Evolutionary conservation across 2,113 vertebrate species (phyloP).

Genomic region (Pao palembangensis): DNA sequence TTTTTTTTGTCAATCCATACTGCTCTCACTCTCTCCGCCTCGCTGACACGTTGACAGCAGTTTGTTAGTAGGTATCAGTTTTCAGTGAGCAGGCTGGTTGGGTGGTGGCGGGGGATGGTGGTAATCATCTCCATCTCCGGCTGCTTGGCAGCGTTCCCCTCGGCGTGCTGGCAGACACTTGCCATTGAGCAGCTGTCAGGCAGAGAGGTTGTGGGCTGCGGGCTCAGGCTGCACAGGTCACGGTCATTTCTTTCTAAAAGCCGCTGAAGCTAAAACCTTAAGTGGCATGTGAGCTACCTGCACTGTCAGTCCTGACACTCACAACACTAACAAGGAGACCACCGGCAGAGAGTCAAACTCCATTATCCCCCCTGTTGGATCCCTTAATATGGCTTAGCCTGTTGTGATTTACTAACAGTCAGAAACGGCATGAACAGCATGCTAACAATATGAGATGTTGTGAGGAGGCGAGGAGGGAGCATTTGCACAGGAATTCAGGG

Average conservation of each 20-base stretch:
- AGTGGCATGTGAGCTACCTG: conserved; percentile 77
- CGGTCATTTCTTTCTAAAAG: conserved; percentile 74
- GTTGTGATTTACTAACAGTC: conserved; percentile 43
- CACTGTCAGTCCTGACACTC: conserved; percentile 73
- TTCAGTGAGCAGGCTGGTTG: conserved; percentile 64
- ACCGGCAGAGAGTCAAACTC: conserved; percentile 69
- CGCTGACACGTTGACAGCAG: conserved; percentile 74
- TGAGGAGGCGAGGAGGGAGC: conserved; percentile 14
- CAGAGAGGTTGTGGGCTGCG: conserved; percentile 76
- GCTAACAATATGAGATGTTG: conserved; percentile 15
- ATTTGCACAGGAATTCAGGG: background rate
- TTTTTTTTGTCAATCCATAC: conserved; percentile 47
- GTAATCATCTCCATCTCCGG: conserved; percentile 77
- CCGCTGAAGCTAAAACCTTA: conserved; percentile 76
- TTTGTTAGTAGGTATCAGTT: conserved; percentile 76
- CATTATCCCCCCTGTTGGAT: conserved; percentile 65
- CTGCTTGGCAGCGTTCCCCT: conserved; percentile 71
- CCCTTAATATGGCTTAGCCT: conserved; percentile 63
- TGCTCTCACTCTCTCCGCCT: conserved; percentile 61
- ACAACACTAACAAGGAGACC: conserved; percentile 73
- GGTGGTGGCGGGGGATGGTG: conserved; percentile 58
- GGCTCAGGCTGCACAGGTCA: conserved; percentile 71
- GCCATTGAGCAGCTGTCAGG: conserved; percentile 79
- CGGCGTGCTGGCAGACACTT: conserved; percentile 72
- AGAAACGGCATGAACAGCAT: conserved; percentile 24